Percentiles rank a stretch among this genome's conserved stretches.
These are phyloP conservation scores for Falco punctatus DNA, from an alignment of 2,113 vertebrate genomes.

Conservation along the genomic window DNA sequence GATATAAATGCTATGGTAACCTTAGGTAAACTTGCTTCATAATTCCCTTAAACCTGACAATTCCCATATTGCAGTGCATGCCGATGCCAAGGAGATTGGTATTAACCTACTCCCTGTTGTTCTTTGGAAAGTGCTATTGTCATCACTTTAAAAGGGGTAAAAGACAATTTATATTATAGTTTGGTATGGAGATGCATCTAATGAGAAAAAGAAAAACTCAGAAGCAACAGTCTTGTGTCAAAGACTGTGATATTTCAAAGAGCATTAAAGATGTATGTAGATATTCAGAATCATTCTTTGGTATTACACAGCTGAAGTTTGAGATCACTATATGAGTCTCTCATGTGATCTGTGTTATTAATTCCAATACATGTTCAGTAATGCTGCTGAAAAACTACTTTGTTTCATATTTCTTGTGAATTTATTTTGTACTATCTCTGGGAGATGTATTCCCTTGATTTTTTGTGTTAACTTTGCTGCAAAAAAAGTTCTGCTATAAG, in stretches of 20 bases:
- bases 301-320: not conserved
- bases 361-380: not conserved
- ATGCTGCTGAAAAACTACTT: not conserved
- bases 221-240: not conserved
- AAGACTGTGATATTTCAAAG: not conserved
- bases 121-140: not conserved
- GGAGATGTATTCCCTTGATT: not conserved
- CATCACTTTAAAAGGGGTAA: not conserved
- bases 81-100: not conserved
- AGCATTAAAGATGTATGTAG: not conserved
- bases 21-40: not conserved
- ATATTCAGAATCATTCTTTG: not conserved
- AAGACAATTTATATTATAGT: not conserved
- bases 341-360: not conserved
- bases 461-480: not conserved
- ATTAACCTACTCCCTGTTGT: not conserved
- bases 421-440: slow-evolving; percentile 5
- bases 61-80: not conserved
- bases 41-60: not conserved
- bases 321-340: not conserved
- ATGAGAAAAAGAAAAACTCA: not conserved
- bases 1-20: not conserved
- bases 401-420: not conserved
- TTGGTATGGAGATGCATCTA: not conserved
- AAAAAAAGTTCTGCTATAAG: not conserved